These are phyloP conservation scores for Acinonyx jubatus DNA, from an alignment of 2,113 vertebrate genomes.

Conservation along the genomic window DNA sequence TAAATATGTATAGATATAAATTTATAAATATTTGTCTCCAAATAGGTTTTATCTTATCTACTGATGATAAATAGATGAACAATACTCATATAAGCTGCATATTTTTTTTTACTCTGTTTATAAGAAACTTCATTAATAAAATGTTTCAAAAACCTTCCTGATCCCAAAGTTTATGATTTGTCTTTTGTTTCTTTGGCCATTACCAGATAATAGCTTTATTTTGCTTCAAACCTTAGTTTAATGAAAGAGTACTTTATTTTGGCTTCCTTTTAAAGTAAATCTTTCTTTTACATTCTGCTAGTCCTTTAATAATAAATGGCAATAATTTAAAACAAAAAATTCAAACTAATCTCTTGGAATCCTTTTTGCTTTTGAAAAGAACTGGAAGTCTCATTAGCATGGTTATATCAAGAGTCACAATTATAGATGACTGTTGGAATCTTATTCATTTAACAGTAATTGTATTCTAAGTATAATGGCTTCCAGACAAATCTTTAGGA, in stretches of 20 bases:
- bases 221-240: slow-evolving; percentile 18
- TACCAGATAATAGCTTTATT: background rate
- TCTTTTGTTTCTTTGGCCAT: background rate
- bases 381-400: slow-evolving; percentile 10
- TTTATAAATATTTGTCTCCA: background rate
- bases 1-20: background rate
- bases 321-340: slow-evolving; percentile 40
- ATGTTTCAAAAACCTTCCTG: background rate
- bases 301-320: background rate
- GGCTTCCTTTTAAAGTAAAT: background rate
- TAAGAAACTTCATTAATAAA: slow-evolving; percentile 16
- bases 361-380: slow-evolving; percentile 36
- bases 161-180: background rate
- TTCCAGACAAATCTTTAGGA: slow-evolving; percentile 71
- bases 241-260: slow-evolving; percentile 28
- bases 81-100: background rate
- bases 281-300: background rate
- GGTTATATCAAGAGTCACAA: background rate
- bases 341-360: background rate
- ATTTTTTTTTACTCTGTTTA: background rate
- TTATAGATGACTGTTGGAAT: slow-evolving; percentile 33
- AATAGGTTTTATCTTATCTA: background rate
- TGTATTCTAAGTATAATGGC: slow-evolving; percentile 48
- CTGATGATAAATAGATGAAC: background rate
- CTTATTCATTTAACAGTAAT: slow-evolving; percentile 63